These are phyloP conservation scores for Pterois miles DNA, from an alignment of 2,797 vertebrate genomes.

Conservation along the genomic window DNA sequence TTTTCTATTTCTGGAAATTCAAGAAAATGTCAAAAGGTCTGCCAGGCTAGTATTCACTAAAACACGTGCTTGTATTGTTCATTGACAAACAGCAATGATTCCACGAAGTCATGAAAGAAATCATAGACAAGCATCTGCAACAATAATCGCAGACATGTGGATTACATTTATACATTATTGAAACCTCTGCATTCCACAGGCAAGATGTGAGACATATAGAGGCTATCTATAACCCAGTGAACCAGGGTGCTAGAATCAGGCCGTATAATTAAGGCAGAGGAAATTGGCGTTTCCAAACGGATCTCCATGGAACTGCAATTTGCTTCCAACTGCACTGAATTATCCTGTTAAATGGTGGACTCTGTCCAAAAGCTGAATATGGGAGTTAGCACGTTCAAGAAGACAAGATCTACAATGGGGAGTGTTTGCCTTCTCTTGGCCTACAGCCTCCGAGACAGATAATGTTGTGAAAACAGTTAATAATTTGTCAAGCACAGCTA, in stretches of 20 bases:
- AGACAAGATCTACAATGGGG: conserved; percentile 16
- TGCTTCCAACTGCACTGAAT: conserved; percentile 62
- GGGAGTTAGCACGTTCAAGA: conserved; percentile 34
- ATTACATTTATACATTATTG: conserved; percentile 35
- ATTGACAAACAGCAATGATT: conserved; percentile 23
- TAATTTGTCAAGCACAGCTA: conserved; percentile 8
- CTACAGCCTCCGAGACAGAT: conserved; percentile 17
- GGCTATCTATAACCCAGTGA: conserved; percentile 47
- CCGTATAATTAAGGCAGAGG: conserved; percentile 51
- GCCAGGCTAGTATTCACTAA: not conserved
- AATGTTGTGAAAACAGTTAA: conserved; percentile 34
- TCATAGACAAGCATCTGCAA: conserved; percentile 21
- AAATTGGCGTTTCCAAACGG: conserved; percentile 56
- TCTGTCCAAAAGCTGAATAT: conserved; percentile 43
- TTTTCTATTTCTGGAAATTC: conserved; percentile 17
- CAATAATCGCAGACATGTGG: conserved; percentile 29
- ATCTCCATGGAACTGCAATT: conserved; percentile 52
- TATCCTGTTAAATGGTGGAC: conserved; percentile 51
- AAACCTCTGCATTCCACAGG: conserved; percentile 55
- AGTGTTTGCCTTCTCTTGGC: conserved; percentile 24
- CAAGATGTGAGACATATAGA: conserved; percentile 45
- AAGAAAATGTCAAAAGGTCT: not conserved
- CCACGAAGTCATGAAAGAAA: conserved; percentile 39
- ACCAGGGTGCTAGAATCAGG: conserved; percentile 49
- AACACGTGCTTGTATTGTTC: conserved; percentile 10